Conservation (phyloP, 2,888 invertebrate genomes). For the Oscheius sp. region DNA sequence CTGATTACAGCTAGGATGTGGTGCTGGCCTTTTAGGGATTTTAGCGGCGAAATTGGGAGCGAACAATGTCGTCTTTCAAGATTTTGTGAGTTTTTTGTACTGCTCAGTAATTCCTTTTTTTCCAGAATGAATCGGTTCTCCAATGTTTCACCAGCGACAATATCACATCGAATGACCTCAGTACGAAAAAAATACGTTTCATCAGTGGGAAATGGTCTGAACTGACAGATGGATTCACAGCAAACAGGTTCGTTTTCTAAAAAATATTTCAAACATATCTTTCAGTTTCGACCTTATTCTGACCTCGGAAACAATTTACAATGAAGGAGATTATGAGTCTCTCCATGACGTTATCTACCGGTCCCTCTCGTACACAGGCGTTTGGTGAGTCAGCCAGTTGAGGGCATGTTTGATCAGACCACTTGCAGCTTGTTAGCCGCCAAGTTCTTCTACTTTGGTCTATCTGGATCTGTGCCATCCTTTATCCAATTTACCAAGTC, state of each 20-base stretch:
- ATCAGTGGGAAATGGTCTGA: slow-evolving; percentile 33
- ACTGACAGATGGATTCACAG: neutral
- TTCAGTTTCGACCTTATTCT: slow-evolving; percentile 85
- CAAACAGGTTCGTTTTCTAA: slow-evolving; percentile 16
- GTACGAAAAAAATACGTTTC: slow-evolving; percentile 26
- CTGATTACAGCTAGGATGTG: slow-evolving; percentile 83
- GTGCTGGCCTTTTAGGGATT: slow-evolving; percentile 89
- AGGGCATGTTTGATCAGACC: slow-evolving; percentile 20
- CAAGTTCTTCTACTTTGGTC: slow-evolving; percentile 93
- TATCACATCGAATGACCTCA: slow-evolving; percentile 53
- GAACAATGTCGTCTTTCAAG: slow-evolving; percentile 84
- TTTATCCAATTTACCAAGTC: slow-evolving; percentile 80
- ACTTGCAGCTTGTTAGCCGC: slow-evolving; percentile 10
- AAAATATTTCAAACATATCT: neutral
- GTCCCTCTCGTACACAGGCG: neutral
- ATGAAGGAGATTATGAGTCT: slow-evolving; percentile 84
- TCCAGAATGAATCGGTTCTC: slow-evolving; percentile 66
- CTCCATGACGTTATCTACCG: slow-evolving; percentile 79
- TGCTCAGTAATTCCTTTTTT: slow-evolving; percentile 76
- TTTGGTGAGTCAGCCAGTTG: slow-evolving; percentile 7
- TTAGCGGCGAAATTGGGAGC: slow-evolving; percentile 81
- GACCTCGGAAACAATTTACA: slow-evolving; percentile 91
- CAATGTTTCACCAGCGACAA: slow-evolving; percentile 58
- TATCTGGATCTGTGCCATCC: slow-evolving; percentile 86
- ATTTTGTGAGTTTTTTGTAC: slow-evolving; percentile 83